A percentile compares a stretch with the other conserved stretches of the same genome.
These are phyloP conservation scores for Euproctis similis DNA, from an alignment of 2,888 invertebrate genomes.

Conservation along the genomic window DNA sequence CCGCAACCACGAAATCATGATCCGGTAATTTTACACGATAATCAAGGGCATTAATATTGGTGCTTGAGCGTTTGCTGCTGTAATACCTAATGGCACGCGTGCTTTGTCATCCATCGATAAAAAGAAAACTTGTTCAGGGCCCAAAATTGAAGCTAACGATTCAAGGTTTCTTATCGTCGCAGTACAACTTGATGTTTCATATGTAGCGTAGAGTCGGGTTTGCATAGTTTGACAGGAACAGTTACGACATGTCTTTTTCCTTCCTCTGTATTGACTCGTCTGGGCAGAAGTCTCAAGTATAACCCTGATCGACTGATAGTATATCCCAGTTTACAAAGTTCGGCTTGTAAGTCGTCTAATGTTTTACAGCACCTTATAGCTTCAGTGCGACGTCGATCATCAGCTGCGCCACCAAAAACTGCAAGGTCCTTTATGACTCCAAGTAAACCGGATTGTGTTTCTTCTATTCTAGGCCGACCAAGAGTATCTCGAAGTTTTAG, in stretches of 20 bases:
- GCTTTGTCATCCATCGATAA: conserved; percentile 14
- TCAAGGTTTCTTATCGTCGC: conserved; percentile 8
- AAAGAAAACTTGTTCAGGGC: conserved; percentile 13
- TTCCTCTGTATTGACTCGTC: conserved; percentile 8
- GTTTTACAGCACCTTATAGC: conserved; percentile 11
- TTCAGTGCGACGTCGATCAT: conserved; percentile 13
- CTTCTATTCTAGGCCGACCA: conserved; percentile 8
- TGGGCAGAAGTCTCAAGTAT: conserved; percentile 10
- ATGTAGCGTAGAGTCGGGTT: conserved; percentile 9
- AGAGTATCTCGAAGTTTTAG: conserved; percentile 2
- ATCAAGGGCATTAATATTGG: conserved; percentile 8
- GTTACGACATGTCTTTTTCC: conserved; percentile 5
- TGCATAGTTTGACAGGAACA: conserved; percentile 10
- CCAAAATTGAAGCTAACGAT: conserved; percentile 12
- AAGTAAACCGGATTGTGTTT: conserved; percentile 1
- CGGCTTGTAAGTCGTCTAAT: conserved; percentile 1
- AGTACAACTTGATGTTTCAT: conserved; percentile 7
- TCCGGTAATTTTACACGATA: too few relatives aligned
- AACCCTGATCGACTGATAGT: conserved; percentile 3
- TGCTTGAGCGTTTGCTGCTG: conserved; percentile 7
- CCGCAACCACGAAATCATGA: conserved; percentile 8
- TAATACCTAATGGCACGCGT: conserved; percentile 8
- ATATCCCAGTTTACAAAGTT: too few relatives aligned
- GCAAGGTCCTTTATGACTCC: conserved; percentile 6
- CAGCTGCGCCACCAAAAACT: conserved; percentile 12